Conservation (phyloP, 2,113 vertebrate genomes). For the Saguinus imperator region DNA sequence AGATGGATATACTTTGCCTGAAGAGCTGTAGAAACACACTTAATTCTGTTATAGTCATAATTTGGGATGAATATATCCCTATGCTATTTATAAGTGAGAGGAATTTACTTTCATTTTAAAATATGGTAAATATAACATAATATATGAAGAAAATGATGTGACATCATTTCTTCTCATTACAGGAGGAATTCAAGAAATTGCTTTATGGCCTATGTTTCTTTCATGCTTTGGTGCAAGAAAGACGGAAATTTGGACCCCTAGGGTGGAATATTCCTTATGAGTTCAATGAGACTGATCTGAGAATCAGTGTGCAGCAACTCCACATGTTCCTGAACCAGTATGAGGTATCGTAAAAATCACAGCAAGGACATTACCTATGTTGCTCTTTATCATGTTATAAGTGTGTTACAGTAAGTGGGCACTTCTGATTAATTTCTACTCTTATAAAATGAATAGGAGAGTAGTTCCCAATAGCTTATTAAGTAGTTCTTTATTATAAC, state of each 20-base stretch:
- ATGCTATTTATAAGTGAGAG: not conserved
- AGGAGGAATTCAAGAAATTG: conserved; percentile 92
- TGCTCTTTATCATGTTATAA: not conserved
- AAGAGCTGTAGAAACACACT: not conserved
- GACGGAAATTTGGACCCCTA: conserved; percentile 91
- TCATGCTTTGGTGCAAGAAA: conserved; percentile 91
- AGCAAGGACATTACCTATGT: not conserved
- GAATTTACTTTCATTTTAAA: not conserved
- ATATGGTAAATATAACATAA: not conserved
- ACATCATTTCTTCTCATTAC: conserved; percentile 41
- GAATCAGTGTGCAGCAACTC: conserved; percentile 93
- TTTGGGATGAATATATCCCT: not conserved
- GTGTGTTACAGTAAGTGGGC: not conserved
- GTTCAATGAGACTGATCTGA: conserved; percentile 92
- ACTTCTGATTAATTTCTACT: not conserved
- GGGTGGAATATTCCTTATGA: conserved; percentile 95
- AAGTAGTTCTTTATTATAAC: not conserved
- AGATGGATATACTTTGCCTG: not conserved
- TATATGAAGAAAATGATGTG: not conserved
- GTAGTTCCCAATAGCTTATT: not conserved
- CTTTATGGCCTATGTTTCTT: conserved; percentile 94
- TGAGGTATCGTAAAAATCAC: conserved; percentile 80
- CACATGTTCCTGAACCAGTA: conserved; percentile 93
- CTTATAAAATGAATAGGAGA: not conserved
- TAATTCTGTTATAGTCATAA: not conserved